phyloP scores from a whole-genome alignment of 2,797 vertebrate genomes.

The Myotis findleyi region DNA sequence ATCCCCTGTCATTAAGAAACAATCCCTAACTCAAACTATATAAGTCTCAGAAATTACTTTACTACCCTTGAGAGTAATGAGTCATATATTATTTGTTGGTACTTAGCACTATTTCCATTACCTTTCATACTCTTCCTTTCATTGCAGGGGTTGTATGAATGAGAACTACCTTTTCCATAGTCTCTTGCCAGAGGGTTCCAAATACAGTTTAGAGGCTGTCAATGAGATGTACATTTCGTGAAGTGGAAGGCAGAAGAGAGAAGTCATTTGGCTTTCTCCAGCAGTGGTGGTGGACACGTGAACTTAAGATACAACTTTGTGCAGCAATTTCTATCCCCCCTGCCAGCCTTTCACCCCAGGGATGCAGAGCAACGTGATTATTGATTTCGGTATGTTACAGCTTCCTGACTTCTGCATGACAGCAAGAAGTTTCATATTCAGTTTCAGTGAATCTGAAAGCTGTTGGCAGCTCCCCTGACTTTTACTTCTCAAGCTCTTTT shows the following conservation, averaged over 20 bases:
- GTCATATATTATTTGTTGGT: background rate
- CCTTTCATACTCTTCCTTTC: background rate
- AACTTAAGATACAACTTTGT: background rate
- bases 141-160: background rate
- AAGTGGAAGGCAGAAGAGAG: background rate
- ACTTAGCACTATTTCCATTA: background rate
- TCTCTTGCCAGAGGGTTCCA: background rate
- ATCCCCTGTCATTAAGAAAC: background rate
- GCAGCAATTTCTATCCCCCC: background rate
- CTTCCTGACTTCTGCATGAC: slow-evolving; percentile 11
- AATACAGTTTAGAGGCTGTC: background rate
- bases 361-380: background rate
- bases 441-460: background rate
- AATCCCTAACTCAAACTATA: background rate
- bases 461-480: background rate
- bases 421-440: slow-evolving; percentile 30
- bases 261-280: slow-evolving; percentile 12
- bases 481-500: background rate
- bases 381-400: background rate
- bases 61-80: background rate
- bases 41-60: background rate
- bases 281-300: background rate
- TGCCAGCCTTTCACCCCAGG: background rate
- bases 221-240: background rate
- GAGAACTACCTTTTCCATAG: background rate